Conservation (phyloP, 2,888 invertebrate species). For the Orchesella flavescens region DNA sequence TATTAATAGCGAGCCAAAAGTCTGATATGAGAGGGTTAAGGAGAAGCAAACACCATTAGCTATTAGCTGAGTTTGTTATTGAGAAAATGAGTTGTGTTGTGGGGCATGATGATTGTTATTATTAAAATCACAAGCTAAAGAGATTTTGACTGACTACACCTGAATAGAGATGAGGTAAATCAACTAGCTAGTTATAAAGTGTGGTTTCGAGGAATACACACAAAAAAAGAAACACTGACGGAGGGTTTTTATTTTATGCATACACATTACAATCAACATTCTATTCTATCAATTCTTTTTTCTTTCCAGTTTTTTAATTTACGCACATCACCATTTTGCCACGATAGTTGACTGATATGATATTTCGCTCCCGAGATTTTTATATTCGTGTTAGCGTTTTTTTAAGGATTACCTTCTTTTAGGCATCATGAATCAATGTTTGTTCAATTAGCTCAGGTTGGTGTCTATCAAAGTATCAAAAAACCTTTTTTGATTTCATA, state of each 20-base stretch:
- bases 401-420: too few species aligned
- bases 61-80: constrained; percentile 32
- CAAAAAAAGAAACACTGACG: not conserved
- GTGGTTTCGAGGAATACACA: constrained; percentile 14
- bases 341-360: not conserved
- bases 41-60: constrained; percentile 25
- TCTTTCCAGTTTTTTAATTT: constrained; percentile 10
- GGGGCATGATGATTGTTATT: constrained; percentile 59
- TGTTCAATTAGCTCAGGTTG: constrained; percentile 61
- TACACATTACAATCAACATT: too few species aligned
- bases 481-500: constrained; percentile 27
- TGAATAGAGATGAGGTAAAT: constrained; percentile 61
- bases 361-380: not conserved
- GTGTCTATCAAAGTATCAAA: constrained; percentile 9
- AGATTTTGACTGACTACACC: constrained; percentile 62
- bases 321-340: not conserved
- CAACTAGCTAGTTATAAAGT: constrained; percentile 46
- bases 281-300: not conserved
- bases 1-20: constrained; percentile 49
- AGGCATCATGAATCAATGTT: constrained; percentile 61
- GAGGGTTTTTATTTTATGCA: not conserved
- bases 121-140: constrained; percentile 62
- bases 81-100: constrained; percentile 41
- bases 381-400: not conserved
- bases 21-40: not conserved